phyloP scores from a whole-genome alignment of 2,888 invertebrate species.

The Volucella inflata region DNA sequence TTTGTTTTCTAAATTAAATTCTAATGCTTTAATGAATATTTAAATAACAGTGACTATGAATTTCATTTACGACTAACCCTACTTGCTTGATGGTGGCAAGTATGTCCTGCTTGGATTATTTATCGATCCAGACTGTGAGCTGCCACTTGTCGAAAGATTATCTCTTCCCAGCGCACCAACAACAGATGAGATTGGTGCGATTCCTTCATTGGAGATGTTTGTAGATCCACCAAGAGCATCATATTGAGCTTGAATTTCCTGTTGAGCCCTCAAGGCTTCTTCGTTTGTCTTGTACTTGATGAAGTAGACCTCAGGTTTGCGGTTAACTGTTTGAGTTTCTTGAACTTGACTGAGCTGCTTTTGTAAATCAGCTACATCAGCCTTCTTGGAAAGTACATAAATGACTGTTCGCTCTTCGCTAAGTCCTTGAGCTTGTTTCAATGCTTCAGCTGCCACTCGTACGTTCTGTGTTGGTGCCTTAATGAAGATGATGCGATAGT shows the following conservation, averaged over 20 bases:
- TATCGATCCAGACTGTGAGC: slow-evolving; percentile 10
- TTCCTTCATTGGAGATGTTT: slow-evolving; percentile 81
- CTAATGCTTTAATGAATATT: slow-evolving; percentile 60
- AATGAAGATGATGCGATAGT: slow-evolving; percentile 83
- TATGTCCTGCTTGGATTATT: slow-evolving; percentile 14
- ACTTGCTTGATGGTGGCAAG: slow-evolving; percentile 13
- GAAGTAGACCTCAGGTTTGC: slow-evolving; percentile 83
- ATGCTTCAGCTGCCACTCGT: slow-evolving; percentile 81
- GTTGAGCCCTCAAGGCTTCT: slow-evolving; percentile 82
- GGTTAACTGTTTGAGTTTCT: slow-evolving; percentile 78
- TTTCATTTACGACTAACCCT: slow-evolving; percentile 16
- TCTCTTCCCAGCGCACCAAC: slow-evolving; percentile 26
- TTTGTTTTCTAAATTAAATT: neutral
- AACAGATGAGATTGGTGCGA: slow-evolving; percentile 79
- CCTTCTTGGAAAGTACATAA: slow-evolving; percentile 83
- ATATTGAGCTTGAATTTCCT: slow-evolving; percentile 82
- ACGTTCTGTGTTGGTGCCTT: slow-evolving; percentile 83
- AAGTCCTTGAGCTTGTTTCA: slow-evolving; percentile 79
- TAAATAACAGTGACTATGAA: slow-evolving; percentile 62
- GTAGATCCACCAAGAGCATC: slow-evolving; percentile 82
- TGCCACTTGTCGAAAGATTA: neutral
- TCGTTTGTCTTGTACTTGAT: slow-evolving; percentile 83
- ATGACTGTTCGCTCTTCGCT: slow-evolving; percentile 83
- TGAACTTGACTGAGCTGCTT: slow-evolving; percentile 88
- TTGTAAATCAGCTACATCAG: slow-evolving; percentile 80